Conservation (phyloP, 2,113 vertebrate species). For the Progne subis region DNA sequence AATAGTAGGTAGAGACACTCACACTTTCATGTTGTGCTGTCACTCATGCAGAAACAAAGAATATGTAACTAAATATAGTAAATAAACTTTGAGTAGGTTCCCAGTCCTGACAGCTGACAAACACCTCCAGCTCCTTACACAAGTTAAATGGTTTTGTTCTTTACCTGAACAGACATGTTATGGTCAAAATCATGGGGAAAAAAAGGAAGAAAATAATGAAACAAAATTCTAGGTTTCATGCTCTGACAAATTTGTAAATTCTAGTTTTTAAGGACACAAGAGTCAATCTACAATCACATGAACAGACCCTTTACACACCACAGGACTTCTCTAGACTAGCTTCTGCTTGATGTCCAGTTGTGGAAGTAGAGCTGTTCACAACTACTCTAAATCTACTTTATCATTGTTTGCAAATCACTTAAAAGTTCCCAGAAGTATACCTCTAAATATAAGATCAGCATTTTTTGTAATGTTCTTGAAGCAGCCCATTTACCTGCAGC, state of each 20-base stretch:
- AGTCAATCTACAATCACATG: not conserved
- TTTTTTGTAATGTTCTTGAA: not conserved
- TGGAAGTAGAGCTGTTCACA: not conserved
- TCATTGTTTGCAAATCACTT: not conserved
- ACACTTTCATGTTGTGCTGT: not conserved
- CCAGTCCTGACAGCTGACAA: not conserved
- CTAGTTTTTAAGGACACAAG: not conserved
- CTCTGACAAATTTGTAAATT: not conserved
- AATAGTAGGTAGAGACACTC: not conserved
- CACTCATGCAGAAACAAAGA: not conserved
- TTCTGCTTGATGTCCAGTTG: not conserved
- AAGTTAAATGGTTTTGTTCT: not conserved
- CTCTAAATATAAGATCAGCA: not conserved
- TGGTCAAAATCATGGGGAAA: not conserved
- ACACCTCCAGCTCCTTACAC: not conserved
- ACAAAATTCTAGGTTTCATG: not conserved
- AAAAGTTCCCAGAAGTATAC: not conserved
- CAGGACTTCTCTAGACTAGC: not conserved
- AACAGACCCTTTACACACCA: not conserved
- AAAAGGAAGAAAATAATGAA: not conserved
- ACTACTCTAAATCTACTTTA: not conserved
- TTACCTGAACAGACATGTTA: not conserved
- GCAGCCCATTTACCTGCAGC: not conserved
- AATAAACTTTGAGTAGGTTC: not conserved
- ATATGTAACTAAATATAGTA: slow-evolving; percentile 18